Percentiles rank a stretch among this genome's conserved stretches.
phyloP scores from a whole-genome alignment of 2,113 vertebrate genomes.

The Sinocyclocheilus maitianheensis region DNA sequence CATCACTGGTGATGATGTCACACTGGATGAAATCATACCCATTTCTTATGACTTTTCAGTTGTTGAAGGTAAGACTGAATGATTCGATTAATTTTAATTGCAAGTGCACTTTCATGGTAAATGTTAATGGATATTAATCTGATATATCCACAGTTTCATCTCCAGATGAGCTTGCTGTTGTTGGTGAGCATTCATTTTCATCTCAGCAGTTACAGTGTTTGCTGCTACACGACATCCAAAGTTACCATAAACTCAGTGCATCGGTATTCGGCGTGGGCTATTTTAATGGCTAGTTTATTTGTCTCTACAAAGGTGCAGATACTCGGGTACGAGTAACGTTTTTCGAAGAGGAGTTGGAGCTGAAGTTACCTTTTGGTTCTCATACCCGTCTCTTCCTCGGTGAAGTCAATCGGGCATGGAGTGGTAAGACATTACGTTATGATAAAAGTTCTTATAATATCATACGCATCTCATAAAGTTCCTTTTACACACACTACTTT shows the following conservation, averaged over 20 bases:
- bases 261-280: neutral
- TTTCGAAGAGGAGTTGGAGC: constrained; percentile 65
- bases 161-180: constrained; percentile 74
- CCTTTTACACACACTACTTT: no score
- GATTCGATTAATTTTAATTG: neutral
- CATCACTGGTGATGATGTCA: constrained; percentile 87
- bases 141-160: constrained; percentile 70
- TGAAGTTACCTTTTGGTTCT: constrained; percentile 89
- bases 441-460: no score
- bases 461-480: no score
- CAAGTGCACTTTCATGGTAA: no score
- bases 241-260: neutral
- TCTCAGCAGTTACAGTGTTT: neutral
- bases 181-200: constrained; percentile 68
- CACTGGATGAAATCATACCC: constrained; percentile 83
- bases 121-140: neutral
- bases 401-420: constrained; percentile 79
- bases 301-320: constrained; percentile 80
- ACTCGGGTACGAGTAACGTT: constrained; percentile 80
- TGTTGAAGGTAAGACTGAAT: constrained; percentile 81
- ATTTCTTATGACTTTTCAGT: constrained; percentile 81
- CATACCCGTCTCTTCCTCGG: constrained; percentile 84
- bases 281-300: neutral
- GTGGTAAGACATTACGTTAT: constrained; percentile 73
- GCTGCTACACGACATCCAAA: no score